Evolutionary conservation across 2,888 invertebrate genomes (phyloP), one percentile per base, ranked within the genome.

Genomic region (Leptopterna dolabrata): DNA sequence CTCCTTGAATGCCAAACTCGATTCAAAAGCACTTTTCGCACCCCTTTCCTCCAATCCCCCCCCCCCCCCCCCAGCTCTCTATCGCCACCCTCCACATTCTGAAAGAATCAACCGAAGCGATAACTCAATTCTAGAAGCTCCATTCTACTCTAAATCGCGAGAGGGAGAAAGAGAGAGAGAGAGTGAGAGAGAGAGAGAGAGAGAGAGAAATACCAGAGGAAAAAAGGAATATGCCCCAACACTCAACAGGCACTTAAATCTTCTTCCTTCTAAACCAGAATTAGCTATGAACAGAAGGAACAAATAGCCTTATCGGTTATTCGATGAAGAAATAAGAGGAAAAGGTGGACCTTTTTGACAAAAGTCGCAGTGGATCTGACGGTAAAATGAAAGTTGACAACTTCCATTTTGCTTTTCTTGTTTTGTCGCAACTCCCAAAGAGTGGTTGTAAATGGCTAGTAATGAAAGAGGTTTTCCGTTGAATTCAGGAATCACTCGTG

Each of bases 41-140:
- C 36, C 36, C 36, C 36, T 36, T 36, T 36, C 36, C 36, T 36
- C 36, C 36, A 36, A 36, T 7, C 36, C 36, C 36, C 7, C 7
- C 24, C 63, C 24, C n/a, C 0, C 63, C 63, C 2, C 36, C n/a
- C n/a, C n/a, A n/a, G n/a, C n/a, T n/a, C n/a, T n/a, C n/a, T n/a
- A n/a, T n/a, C n/a, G n/a, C n/a, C n/a, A n/a, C n/a, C 19, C 63
- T 11, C 19, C 63, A 19, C 24, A 24, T 63, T 27, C 63, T 9
- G 63, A 63, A 63, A 63, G 63, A 63, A 63, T 63, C 63, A 63
- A 63, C 63, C 63, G 24, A 63, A 63, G 63, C 63, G 63, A 63
- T 63, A 63, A 63, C 63, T 63, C 63, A 19, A 63, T 63, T 63
- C 7, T 24, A 11, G 63, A 27, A 63, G 63, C 63, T 63, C 63